Percentiles rank a stretch among this genome's conserved stretches.
Evolutionary conservation across 2,113 vertebrate species (phyloP).

Genomic region (Pogonocichla stellata): DNA sequence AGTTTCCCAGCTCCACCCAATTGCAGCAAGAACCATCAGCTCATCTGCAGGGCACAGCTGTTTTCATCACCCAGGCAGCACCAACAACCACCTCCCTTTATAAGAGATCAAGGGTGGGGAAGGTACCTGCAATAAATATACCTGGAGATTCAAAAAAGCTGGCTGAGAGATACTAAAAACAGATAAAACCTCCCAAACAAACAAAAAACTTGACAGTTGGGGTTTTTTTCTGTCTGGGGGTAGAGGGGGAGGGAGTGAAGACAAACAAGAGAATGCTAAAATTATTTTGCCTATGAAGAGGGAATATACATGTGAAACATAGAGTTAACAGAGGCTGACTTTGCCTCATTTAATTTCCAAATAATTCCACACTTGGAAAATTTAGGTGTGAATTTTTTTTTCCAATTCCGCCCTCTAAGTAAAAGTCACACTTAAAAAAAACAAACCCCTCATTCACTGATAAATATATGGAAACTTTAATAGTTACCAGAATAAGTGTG

Average conservation of each 20-base stretch:
- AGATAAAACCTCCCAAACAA: neutral
- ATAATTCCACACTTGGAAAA: neutral
- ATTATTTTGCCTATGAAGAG: neutral
- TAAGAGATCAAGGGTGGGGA: neutral
- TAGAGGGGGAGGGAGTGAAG: neutral
- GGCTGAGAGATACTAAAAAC: neutral
- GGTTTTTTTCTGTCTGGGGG: fast-evolving
- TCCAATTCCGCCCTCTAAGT: neutral
- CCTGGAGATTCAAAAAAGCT: neutral
- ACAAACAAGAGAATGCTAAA: neutral
- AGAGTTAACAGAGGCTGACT: neutral
- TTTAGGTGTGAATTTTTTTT: neutral
- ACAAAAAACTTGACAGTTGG: neutral
- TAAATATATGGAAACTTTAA: neutral
- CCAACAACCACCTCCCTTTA: neutral
- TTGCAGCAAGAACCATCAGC: neutral
- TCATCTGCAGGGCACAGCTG: neutral
- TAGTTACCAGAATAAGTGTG: neutral
- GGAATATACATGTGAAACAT: neutral
- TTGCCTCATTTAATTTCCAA: neutral
- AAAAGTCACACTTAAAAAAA: neutral
- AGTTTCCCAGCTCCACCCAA: fast-evolving
- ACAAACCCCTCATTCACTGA: neutral
- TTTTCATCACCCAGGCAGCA: neutral
- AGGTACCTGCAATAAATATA: neutral